Percentiles rank a stretch among this genome's conserved stretches.
These are phyloP conservation scores for Siniperca chuatsi DNA, from an alignment of 2,113 vertebrate genomes.

Conservation along the genomic window DNA sequence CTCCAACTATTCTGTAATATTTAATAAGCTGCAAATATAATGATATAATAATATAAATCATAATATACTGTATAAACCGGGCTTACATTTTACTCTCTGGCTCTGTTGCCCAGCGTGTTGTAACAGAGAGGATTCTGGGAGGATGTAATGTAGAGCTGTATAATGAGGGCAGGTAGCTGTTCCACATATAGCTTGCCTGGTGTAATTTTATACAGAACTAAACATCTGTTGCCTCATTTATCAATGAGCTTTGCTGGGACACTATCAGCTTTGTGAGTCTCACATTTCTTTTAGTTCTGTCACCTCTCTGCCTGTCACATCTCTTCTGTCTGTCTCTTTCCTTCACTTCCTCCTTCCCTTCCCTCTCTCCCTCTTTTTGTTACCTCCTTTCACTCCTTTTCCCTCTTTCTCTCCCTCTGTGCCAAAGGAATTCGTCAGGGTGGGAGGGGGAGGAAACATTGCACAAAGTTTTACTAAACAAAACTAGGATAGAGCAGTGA, in stretches of 20 bases:
- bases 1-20: not conserved
- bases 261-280: conserved; percentile 12
- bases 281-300: conserved; percentile 18
- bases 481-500: conserved; percentile 66
- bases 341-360: not conserved
- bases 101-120: not conserved
- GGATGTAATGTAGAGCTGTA: conserved; percentile 41
- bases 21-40: not conserved
- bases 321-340: not conserved
- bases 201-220: conserved; percentile 37
- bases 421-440: conserved; percentile 17
- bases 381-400: not conserved
- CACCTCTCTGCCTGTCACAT: conserved; percentile 16
- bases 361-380: not conserved
- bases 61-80: not conserved
- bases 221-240: conserved; percentile 58
- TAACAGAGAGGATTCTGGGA: conserved; percentile 16
- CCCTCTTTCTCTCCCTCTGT: not conserved
- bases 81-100: not conserved
- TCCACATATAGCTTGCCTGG: conserved; percentile 35
- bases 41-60: not conserved
- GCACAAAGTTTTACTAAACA: conserved; percentile 62
- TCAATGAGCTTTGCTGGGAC: conserved; percentile 26
- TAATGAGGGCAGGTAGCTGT: conserved; percentile 52
- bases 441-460: conserved; percentile 34